Conservation (phyloP, 2,888 invertebrate genomes). For the Choreutis nemorana region DNA sequence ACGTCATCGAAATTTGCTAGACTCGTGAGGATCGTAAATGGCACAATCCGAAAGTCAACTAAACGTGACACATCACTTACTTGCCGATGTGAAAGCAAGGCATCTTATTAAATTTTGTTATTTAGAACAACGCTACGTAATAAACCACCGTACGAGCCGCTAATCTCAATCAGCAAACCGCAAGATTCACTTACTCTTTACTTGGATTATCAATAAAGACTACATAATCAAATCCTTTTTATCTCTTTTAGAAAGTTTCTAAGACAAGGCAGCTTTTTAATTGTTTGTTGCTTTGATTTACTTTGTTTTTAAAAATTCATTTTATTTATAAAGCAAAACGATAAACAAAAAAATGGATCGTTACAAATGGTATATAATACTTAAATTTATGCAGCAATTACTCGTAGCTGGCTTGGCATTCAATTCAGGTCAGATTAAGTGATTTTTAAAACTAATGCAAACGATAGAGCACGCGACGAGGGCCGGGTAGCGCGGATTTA, state of each 20-base stretch:
- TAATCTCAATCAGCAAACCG: constrained; percentile 11
- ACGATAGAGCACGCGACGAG: constrained; percentile 41
- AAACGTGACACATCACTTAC: constrained; percentile 59
- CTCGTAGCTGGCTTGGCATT: constrained; percentile 46
- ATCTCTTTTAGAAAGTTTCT: too few species aligned
- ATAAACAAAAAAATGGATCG: constrained; percentile 14
- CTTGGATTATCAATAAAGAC: too few species aligned
- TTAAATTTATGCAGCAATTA: constrained; percentile 54
- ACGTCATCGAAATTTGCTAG: too few species aligned
- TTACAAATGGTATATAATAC: constrained; percentile 8
- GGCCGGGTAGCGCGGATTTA: constrained; percentile 37
- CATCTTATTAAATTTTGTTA: constrained; percentile 45
- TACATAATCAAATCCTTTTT: too few species aligned
- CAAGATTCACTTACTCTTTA: too few species aligned
- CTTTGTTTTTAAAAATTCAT: too few species aligned
- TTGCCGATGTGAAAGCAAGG: constrained; percentile 50
- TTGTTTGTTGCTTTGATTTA: too few species aligned
- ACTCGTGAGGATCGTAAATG: constrained; percentile 45
- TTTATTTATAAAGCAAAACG: too few species aligned
- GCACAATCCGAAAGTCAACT: constrained; percentile 53
- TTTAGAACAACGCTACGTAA: constrained; percentile 36
- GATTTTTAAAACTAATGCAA: constrained; percentile 60
- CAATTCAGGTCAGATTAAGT: constrained; percentile 61
- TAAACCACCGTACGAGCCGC: constrained; percentile 18
- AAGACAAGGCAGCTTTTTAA: too few species aligned